These are phyloP conservation scores for Ochlodes sylvanus DNA, from an alignment of 2,888 invertebrate genomes.

Conservation along the genomic window DNA sequence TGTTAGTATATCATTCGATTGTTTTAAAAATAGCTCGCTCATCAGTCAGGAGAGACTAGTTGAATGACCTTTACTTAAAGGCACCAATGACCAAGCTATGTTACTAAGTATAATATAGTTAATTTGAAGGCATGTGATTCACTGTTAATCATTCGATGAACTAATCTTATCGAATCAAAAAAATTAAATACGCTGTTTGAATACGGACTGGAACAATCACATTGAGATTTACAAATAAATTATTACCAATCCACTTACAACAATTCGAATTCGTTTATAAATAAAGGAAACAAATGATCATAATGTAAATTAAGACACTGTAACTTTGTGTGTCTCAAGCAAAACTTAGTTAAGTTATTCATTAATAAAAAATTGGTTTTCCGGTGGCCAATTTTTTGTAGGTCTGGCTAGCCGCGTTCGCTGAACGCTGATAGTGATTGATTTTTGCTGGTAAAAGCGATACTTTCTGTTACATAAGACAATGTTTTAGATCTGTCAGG, in stretches of 20 bases:
- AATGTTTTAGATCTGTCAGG: no score
- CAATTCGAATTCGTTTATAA: no score
- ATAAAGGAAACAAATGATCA: not conserved
- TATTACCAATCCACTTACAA: no score
- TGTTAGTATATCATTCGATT: not conserved
- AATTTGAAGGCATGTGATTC: constrained; percentile 62
- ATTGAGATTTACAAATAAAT: no score
- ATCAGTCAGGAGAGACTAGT: constrained; percentile 63
- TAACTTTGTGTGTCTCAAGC: not conserved
- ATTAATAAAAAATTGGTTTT: not conserved
- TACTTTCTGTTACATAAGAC: no score
- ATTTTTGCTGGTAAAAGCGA: not conserved
- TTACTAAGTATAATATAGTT: constrained; percentile 50
- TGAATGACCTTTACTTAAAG: constrained; percentile 68
- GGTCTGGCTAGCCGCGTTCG: not conserved
- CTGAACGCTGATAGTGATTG: not conserved
- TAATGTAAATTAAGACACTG: not conserved
- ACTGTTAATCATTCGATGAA: constrained; percentile 54
- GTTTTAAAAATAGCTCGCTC: constrained; percentile 21
- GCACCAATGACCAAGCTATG: constrained; percentile 55
- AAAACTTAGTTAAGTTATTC: not conserved
- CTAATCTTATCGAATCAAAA: constrained; percentile 36
- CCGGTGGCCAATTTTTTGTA: not conserved
- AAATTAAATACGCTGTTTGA: not conserved
- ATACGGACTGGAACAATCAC: not conserved